Conservation (phyloP, 2,797 vertebrate genomes). For the Malacoraja senta region DNA sequence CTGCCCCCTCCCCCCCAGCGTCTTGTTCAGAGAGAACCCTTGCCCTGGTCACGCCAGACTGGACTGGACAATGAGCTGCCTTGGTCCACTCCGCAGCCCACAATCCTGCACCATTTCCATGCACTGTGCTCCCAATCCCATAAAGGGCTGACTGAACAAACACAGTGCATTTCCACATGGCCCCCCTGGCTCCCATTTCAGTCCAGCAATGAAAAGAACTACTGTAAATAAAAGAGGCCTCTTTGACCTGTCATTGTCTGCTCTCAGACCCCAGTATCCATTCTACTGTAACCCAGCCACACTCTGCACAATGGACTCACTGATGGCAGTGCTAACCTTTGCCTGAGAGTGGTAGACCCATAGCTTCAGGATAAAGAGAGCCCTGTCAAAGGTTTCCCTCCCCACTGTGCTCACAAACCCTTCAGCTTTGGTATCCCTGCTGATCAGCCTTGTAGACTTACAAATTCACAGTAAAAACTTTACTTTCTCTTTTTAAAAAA, state of each 20-base stretch:
- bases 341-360: conserved; percentile 49
- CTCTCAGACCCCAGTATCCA: conserved; percentile 60
- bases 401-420: not conserved
- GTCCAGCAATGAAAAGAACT: conserved; percentile 68
- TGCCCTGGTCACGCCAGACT: conserved; percentile 11
- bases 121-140: conserved; percentile 65
- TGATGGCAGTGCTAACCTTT: conserved; percentile 57
- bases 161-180: conserved; percentile 69
- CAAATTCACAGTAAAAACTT: not conserved
- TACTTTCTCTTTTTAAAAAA: not conserved
- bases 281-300: conserved; percentile 67
- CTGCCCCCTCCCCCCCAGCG: not conserved
- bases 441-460: not conserved
- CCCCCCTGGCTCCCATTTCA: conserved; percentile 66
- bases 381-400: not conserved
- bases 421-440: not conserved
- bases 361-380: conserved; percentile 52
- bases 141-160: conserved; percentile 80
- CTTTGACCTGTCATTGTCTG: conserved; percentile 59
- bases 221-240: conserved; percentile 77
- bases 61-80: not conserved
- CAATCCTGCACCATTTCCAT: conserved; percentile 47
- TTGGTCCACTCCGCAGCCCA: not conserved
- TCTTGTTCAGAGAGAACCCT: not conserved
- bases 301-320: conserved; percentile 60